Base-by-base conservation (phyloP, 1,140 invertebrate genomes). In the Diplogasteroides magnus region DNA sequence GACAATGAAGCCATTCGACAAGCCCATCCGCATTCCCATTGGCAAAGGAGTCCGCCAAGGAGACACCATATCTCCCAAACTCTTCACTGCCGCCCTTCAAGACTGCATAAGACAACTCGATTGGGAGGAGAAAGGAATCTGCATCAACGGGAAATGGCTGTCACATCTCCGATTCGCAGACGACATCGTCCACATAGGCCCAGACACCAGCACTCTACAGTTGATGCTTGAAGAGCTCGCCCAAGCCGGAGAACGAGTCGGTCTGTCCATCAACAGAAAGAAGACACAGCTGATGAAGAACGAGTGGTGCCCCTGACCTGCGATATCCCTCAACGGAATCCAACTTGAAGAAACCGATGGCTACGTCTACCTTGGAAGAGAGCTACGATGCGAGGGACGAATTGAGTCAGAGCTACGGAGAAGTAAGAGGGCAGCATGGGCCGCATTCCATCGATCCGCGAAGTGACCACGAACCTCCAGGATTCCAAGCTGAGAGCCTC, bases 1-100 rank as follows among this genome's bases (percentile, higher is more conserved):
- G 1, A 15, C 32, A 19, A 26, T 25, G 1, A 74, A 64, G 68
- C 58, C 19, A 13, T 25, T 2, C 64, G 57, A 23, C 27, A 62
- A 2, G 11, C 31, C 62, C 6, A 15, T 23, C n/a, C 31, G 62
- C 32, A 29, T 23, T 23, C 19, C 26, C 6, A 68, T 61, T 14
- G 2, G 56, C 2, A 1, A 48, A 32, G 73, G 73, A 29, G 73
- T 75, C 15, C 3, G 76, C 3, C 73, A 75, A 74, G 73, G 73
- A 2, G 75, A 77, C 31, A 25, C 32, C 23, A 61, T 73, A 14
- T 76, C 73, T 1, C 72, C 72, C n/a, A 14, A n/a, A 2, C 61
- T 75, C 11, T 75, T 75, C 64, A 73, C 60, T 27, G 26, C 68
- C 6, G 59, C 58, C 1, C 28, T 74, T 6, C 57, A 74, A 31